phyloP scores from a whole-genome alignment of 2,888 invertebrate genomes.

The Latheticus oryzae region DNA sequence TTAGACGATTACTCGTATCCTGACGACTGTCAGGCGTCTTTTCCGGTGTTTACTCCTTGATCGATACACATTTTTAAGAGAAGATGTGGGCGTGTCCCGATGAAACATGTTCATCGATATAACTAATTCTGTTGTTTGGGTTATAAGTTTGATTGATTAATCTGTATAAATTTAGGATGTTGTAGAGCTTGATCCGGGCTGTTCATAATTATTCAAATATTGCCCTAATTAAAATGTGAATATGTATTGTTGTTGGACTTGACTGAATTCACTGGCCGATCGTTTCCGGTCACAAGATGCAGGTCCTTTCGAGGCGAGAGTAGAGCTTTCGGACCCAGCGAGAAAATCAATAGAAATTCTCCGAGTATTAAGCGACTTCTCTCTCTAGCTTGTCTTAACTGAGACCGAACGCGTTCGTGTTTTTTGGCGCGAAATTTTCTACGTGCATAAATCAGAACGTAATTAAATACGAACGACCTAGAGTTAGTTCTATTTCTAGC shows the following conservation, averaged over 20 bases:
- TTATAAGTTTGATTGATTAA: too few species aligned
- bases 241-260: conserved; percentile 25
- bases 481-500: conserved; percentile 30
- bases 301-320: conserved; percentile 6
- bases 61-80: too few species aligned
- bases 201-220: conserved; percentile 32
- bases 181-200: background rate
- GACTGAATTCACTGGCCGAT: conserved; percentile 26
- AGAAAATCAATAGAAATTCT: conserved; percentile 39
- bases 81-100: too few species aligned
- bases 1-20: conserved; percentile 1
- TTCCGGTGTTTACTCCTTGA: too few species aligned
- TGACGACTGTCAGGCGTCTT: too few species aligned
- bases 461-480: conserved; percentile 29
- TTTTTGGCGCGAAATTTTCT: conserved; percentile 33
- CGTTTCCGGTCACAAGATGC: conserved; percentile 36
- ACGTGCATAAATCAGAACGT: conserved; percentile 13
- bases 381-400: conserved; percentile 29
- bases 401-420: too few species aligned
- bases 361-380: conserved; percentile 28
- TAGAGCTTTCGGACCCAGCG: conserved; percentile 34
- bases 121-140: too few species aligned
- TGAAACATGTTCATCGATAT: background rate
- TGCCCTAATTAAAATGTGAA: conserved; percentile 28
- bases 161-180: background rate